Percentiles rank a stretch among this genome's conserved stretches.
Evolutionary conservation across 2,888 invertebrate genomes (phyloP).

Genomic region (Lasioglossum morio): DNA sequence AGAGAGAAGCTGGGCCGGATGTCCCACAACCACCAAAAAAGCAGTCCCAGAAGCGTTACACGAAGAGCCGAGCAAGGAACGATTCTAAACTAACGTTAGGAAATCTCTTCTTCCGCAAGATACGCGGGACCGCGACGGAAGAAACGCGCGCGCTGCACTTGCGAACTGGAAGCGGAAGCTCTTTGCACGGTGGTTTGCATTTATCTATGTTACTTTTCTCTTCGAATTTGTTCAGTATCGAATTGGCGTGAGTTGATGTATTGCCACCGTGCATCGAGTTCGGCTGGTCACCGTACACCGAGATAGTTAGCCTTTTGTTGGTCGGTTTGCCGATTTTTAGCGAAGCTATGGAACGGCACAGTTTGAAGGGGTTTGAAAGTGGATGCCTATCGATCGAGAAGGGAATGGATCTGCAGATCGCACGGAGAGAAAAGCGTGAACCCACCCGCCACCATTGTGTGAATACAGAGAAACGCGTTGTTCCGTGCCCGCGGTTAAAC

Average conservation of each 20-base stretch:
- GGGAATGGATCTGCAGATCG: conserved; percentile 45
- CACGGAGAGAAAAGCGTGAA: conserved; percentile 80
- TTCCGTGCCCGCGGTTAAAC: conserved; percentile 49
- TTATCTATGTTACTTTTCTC: not conserved
- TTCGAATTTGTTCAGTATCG: not conserved
- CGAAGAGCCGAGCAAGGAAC: conserved; percentile 48
- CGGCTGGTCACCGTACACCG: conserved; percentile 17
- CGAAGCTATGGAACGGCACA: conserved; percentile 15
- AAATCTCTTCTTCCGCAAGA: conserved; percentile 20
- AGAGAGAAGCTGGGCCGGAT: conserved; percentile 7
- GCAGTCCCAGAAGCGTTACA: conserved; percentile 54
- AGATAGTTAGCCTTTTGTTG: conserved; percentile 23
- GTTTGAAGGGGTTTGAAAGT: not conserved
- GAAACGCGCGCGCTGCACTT: conserved; percentile 30
- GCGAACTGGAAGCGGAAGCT: conserved; percentile 20
- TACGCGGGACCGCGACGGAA: not conserved
- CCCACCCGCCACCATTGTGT: conserved; percentile 81
- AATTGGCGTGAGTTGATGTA: not conserved
- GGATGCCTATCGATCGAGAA: conserved; percentile 16
- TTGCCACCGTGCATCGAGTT: conserved; percentile 32
- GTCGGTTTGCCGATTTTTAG: not conserved
- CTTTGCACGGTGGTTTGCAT: conserved; percentile 38
- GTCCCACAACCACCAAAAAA: conserved; percentile 61
- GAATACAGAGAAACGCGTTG: conserved; percentile 67
- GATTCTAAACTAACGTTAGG: conserved; percentile 57